Percentiles rank a stretch among this genome's conserved stretches.
Conservation (phyloP, 1,140 invertebrate species). For the Oreohelix idahoensis region DNA sequence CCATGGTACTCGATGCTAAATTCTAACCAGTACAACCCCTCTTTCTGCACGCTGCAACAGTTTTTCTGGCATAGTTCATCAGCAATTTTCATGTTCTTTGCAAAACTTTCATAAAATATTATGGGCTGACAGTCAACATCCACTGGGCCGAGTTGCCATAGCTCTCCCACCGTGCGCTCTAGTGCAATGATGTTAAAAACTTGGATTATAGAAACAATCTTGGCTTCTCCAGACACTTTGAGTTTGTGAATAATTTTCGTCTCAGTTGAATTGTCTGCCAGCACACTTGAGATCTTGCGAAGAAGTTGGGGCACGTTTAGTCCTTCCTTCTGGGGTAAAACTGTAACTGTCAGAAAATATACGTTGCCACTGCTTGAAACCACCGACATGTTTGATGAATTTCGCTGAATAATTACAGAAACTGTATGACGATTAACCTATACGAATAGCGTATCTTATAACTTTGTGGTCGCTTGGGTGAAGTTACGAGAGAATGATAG, state of each 20-base stretch:
- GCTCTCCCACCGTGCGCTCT: slow-evolving; percentile 49
- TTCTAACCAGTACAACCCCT: slow-evolving; percentile 52
- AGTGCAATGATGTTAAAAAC: slow-evolving; percentile 55
- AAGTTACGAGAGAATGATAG: too few species aligned
- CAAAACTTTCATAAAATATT: slow-evolving; percentile 52
- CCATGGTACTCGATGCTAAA: slow-evolving; percentile 52
- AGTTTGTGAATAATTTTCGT: neutral
- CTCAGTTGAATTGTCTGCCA: neutral
- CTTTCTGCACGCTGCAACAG: slow-evolving; percentile 38
- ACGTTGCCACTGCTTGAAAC: neutral
- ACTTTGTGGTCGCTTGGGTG: too few species aligned
- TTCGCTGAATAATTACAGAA: too few species aligned
- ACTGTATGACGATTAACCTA: too few species aligned
- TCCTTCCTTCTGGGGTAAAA: slow-evolving; percentile 2
- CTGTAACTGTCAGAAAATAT: neutral
- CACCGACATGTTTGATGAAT: neutral
- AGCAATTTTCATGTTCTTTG: slow-evolving; percentile 43
- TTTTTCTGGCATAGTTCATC: neutral
- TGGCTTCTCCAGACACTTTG: neutral
- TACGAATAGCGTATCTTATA: too few species aligned
- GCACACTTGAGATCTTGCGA: neutral
- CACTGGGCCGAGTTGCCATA: slow-evolving; percentile 53
- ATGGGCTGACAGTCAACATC: slow-evolving; percentile 49
- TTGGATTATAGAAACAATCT: slow-evolving; percentile 50
- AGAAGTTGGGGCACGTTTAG: neutral